phyloP scores from a whole-genome alignment of 2,797 vertebrate genomes.

The Platalea minor region DNA sequence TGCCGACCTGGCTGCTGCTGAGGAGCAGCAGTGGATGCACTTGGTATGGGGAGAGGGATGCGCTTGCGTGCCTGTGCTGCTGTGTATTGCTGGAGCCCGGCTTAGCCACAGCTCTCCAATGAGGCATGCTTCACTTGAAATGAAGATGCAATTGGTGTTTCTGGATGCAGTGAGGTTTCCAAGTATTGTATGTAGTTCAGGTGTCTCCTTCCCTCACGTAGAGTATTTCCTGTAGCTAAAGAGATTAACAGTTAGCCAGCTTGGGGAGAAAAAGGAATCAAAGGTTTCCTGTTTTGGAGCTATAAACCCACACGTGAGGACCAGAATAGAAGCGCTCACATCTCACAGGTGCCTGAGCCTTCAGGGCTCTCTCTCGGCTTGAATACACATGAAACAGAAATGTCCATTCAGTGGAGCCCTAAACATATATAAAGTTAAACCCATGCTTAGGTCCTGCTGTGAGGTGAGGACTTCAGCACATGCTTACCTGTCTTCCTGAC shows the following conservation, averaged over 20 bases:
- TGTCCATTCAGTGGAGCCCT: not conserved
- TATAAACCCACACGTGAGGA: not conserved
- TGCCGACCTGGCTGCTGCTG: not conserved
- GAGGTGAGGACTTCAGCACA: not conserved
- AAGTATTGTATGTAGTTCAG: not conserved
- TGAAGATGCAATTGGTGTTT: not conserved
- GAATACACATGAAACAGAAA: not conserved
- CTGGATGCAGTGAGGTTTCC: not conserved
- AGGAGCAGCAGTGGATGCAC: not conserved
- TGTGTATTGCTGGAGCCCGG: fast-evolving
- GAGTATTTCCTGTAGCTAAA: not conserved
- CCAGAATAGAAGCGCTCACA: not conserved
- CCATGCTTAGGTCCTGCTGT: not conserved
- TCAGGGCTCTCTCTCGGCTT: not conserved
- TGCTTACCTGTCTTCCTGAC: not conserved
- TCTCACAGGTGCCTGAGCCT: not conserved
- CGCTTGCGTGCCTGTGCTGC: not conserved
- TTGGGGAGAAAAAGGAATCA: not conserved
- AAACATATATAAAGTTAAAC: not conserved
- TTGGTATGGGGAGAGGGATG: not conserved
- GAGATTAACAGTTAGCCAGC: not conserved
- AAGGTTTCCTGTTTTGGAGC: constrained; percentile 35
- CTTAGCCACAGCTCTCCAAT: fast-evolving
- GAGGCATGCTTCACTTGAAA: not conserved
- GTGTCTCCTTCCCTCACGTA: not conserved